Evolutionary conservation across 1,140 invertebrate species (phyloP).

Genomic region (Goniozus legneri): DNA sequence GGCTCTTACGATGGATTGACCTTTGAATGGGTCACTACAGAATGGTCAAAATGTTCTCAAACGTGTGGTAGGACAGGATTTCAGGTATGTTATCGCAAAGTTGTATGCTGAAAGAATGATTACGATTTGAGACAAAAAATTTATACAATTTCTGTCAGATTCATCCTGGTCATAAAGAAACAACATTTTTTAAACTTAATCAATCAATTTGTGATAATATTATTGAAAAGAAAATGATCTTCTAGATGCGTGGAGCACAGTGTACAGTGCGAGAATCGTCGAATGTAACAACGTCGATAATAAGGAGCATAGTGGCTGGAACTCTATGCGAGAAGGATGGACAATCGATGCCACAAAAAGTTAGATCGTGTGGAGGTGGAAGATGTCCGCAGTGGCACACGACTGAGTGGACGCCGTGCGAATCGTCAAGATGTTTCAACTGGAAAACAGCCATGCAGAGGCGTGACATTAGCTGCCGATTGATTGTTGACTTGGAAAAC

Average conservation of each 20-base stretch:
- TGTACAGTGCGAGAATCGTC: conserved; percentile 60
- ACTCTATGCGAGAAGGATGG: conserved; percentile 70
- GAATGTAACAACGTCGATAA: conserved; percentile 18
- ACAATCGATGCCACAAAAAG: conserved; percentile 61
- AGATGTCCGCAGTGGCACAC: conserved; percentile 71
- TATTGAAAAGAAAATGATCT: conserved; percentile 8
- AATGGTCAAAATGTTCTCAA: conserved; percentile 84
- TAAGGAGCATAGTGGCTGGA: conserved; percentile 59
- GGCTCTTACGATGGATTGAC: conserved; percentile 61
- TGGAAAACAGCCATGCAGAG: conserved; percentile 78
- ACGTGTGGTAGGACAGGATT: conserved; percentile 78
- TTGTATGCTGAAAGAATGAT: too few relatives aligned
- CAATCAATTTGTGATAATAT: conserved; percentile 3
- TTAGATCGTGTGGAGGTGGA: conserved; percentile 66
- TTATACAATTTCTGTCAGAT: too few relatives aligned
- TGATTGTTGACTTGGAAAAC: conserved; percentile 33
- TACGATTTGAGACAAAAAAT: too few relatives aligned
- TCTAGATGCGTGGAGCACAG: conserved; percentile 66
- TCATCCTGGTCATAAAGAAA: too few relatives aligned
- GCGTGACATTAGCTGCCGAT: conserved; percentile 67
- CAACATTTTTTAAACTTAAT: too few relatives aligned
- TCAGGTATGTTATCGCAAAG: conserved; percentile 52
- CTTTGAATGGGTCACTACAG: conserved; percentile 76
- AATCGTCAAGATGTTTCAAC: conserved; percentile 69
- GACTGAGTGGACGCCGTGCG: conserved; percentile 69